These are phyloP conservation scores for Ethmia dodecea DNA, from an alignment of 2,888 invertebrate genomes.

Conservation along the genomic window DNA sequence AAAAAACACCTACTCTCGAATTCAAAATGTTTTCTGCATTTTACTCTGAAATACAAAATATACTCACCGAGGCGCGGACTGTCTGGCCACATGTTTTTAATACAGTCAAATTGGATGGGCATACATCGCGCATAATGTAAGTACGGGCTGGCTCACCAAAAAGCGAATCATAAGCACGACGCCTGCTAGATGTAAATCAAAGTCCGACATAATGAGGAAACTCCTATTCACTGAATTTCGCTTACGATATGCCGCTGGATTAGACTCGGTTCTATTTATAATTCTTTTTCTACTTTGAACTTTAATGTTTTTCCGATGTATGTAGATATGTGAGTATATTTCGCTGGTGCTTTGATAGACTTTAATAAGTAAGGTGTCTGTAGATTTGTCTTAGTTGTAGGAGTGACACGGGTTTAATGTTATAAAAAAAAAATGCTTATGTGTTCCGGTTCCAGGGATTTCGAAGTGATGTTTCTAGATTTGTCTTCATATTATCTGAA, in stretches of 20 bases:
- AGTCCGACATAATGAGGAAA: conserved; percentile 57
- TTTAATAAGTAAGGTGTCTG: too few species aligned
- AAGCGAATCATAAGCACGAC: conserved; percentile 57
- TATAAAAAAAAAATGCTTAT: too few species aligned
- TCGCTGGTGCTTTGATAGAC: too few species aligned
- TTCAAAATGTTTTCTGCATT: too few species aligned
- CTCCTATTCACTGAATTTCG: conserved; percentile 42
- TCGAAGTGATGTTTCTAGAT: too few species aligned
- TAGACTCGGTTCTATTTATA: conserved; percentile 28
- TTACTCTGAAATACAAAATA: conserved; percentile 43
- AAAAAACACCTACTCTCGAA: too few species aligned
- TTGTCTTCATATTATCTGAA: too few species aligned
- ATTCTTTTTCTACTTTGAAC: not conserved
- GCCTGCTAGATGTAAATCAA: conserved; percentile 55
- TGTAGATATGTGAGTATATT: too few species aligned
- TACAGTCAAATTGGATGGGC: conserved; percentile 63
- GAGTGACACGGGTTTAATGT: too few species aligned
- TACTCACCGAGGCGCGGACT: conserved; percentile 39
- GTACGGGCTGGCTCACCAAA: conserved; percentile 43
- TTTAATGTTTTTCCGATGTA: not conserved
- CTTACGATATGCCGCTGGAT: conserved; percentile 28
- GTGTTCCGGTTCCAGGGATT: too few species aligned
- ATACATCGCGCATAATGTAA: conserved; percentile 36
- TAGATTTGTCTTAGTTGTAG: too few species aligned
- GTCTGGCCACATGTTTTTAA: conserved; percentile 74